Conservation (phyloP, 2,888 invertebrate species). For the Dicyrtomina minuta region DNA sequence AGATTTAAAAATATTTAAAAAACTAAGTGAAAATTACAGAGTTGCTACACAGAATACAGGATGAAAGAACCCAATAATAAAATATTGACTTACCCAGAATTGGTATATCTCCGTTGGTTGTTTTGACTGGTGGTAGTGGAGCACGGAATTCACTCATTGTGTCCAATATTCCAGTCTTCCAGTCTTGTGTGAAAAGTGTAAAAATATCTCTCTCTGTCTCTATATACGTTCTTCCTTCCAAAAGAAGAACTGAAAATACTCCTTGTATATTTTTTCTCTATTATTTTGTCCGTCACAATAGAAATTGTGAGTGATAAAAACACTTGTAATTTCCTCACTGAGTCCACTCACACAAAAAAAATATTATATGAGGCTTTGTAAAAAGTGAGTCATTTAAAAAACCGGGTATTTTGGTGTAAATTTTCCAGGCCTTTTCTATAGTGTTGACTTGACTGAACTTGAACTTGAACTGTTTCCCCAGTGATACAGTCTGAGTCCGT, state of each 20-base stretch:
- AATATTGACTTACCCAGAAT: constrained; percentile 44
- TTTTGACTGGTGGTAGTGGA: constrained; percentile 46
- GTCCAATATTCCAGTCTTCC: neutral
- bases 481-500: constrained; percentile 37
- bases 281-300: too few species aligned
- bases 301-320: too few species aligned
- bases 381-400: constrained; percentile 19
- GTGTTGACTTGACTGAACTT: constrained; percentile 46
- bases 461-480: constrained; percentile 52
- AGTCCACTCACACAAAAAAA: neutral
- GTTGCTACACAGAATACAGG: too few species aligned
- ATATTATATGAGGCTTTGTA: too few species aligned
- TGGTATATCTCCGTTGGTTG: constrained; percentile 41
- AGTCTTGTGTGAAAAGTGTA: neutral
- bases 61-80: too few species aligned
- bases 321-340: neutral
- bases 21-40: too few species aligned
- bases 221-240: too few species aligned
- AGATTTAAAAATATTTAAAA: too few species aligned
- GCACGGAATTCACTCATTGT: constrained; percentile 52
- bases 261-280: too few species aligned
- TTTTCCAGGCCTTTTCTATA: constrained; percentile 31
- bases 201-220: too few species aligned
- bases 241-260: too few species aligned
- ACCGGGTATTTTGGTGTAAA: constrained; percentile 17